Evolutionary conservation across 2,113 vertebrate genomes (phyloP), one percentile per base, ranked within the genome.

Genomic region (Corydoras sp.): DNA sequence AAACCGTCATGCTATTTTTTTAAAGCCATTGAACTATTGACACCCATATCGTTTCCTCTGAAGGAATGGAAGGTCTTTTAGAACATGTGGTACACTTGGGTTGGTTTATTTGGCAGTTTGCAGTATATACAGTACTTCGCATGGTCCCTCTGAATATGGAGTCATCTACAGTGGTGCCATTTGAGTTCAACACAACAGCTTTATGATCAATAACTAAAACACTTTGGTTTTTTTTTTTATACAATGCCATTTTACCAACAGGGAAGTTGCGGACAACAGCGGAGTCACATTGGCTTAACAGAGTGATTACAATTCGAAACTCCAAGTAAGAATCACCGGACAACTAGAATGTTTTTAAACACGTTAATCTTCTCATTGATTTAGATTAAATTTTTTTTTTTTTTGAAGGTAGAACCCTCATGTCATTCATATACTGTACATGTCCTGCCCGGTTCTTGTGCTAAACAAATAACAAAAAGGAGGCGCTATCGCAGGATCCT

Each of bases 401-500:
- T 24, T 24, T 24, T 24, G 18, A 24, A 24, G 18, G 18, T 24
- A 24, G 18, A 24, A 24, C 18, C 18, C 18, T 24, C 18, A 24
- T 24, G 18, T 24, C 18, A 24, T 24, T 24, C 18, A 24, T 24
- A 24, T 24, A 1, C 18, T 24, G 18, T 24, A 24, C 18, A 24
- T 24, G 18, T 24, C 18, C 18, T 24, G 18, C 74, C 31, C 32
- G 63, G 59, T 35, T 64, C 62, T 64, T 72, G 56, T 54, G 50
- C 72, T 76, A 71, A 62, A 60, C 56, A 50, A 31, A 15, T 51
- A 64, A 18, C 32, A 51, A 30, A 58, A 56, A 9, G 11, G 62
- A 69, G 29, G 58, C 60, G 65, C 72, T 89, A 92, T 93, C 94
- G 91, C 87, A 90, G 90, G 82, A 98, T 92, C 80, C 92, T 92